A percentile compares a stretch with the other conserved stretches of the same genome.
phyloP scores from a whole-genome alignment of 1,140 invertebrate species.

The Globodera ellingtonae region DNA sequence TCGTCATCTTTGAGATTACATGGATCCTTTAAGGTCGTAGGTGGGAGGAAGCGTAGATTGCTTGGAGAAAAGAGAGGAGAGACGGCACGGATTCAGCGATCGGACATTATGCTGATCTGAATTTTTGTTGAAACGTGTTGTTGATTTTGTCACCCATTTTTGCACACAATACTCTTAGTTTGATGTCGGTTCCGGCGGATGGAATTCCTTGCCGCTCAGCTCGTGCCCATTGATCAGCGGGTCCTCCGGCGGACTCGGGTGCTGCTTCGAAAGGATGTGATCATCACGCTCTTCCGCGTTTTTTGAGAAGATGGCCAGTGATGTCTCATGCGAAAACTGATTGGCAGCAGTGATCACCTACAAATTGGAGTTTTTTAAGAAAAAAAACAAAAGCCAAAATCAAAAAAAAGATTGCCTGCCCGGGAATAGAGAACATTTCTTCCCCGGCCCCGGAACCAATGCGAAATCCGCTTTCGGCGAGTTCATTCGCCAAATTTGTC shows the following conservation, averaged over 20 bases:
- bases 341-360: background rate
- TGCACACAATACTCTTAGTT: background rate
- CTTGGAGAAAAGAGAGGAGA: background rate
- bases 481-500: background rate
- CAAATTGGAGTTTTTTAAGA: background rate
- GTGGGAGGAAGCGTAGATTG: slow-evolving; percentile 2
- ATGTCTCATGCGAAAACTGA: background rate
- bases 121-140: background rate
- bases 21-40: background rate
- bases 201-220: slow-evolving; percentile 3
- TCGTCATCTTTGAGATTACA: slow-evolving; percentile 7
- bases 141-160: background rate
- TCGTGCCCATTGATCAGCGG: slow-evolving; percentile 19
- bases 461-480: background rate
- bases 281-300: slow-evolving; percentile 1
- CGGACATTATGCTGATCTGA: background rate
- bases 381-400: background rate
- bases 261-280: slow-evolving; percentile 4
- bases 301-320: background rate
- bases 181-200: slow-evolving; percentile 17
- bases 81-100: background rate
- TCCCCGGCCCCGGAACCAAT: background rate
- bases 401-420: background rate
- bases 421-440: background rate
- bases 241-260: slow-evolving; percentile 26